A percentile compares a stretch with the other conserved stretches of the same genome.
Evolutionary conservation across 2,113 vertebrate species (phyloP).

Genomic region (Thalassoma bifasciatum): DNA sequence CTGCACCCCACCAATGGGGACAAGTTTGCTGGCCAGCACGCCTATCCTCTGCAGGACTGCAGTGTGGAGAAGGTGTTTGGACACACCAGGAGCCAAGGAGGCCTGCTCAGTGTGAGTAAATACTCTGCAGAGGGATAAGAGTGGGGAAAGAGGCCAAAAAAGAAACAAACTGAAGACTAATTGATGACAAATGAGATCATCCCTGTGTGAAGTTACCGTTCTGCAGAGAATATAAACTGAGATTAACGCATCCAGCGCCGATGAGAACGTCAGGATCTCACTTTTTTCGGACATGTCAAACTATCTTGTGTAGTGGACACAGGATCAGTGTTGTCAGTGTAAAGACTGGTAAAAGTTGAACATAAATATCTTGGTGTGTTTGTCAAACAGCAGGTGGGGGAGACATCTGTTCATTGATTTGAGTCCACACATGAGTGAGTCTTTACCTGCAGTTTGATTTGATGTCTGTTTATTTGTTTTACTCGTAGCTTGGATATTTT

Average conservation of each 20-base stretch:
- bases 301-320: too few relatives aligned
- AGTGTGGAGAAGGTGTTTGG: conserved; percentile 86
- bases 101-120: conserved; percentile 78
- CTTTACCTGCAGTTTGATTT: conserved; percentile 39
- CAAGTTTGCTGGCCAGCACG: conserved; percentile 78
- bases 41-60: conserved; percentile 88
- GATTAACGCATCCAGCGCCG: too few relatives aligned
- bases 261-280: too few relatives aligned
- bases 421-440: conserved; percentile 52
- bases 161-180: too few relatives aligned
- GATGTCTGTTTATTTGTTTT: conserved; percentile 43
- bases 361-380: neutral
- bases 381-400: conserved; percentile 55
- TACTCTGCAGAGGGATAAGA: too few relatives aligned
- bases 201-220: too few relatives aligned
- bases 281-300: too few relatives aligned
- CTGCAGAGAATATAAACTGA: too few relatives aligned
- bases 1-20: conserved; percentile 78
- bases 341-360: neutral
- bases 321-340: too few relatives aligned
- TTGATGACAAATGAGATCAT: too few relatives aligned
- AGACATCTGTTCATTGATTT: conserved; percentile 65
- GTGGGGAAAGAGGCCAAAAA: too few relatives aligned
- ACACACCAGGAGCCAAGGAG: conserved; percentile 82
- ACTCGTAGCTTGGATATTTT: conserved; percentile 7